Base-by-base conservation (phyloP, 30 jellyfish, hydroid and myxozoan genomes). In the Chrysaora quinquecirrha region DNA sequence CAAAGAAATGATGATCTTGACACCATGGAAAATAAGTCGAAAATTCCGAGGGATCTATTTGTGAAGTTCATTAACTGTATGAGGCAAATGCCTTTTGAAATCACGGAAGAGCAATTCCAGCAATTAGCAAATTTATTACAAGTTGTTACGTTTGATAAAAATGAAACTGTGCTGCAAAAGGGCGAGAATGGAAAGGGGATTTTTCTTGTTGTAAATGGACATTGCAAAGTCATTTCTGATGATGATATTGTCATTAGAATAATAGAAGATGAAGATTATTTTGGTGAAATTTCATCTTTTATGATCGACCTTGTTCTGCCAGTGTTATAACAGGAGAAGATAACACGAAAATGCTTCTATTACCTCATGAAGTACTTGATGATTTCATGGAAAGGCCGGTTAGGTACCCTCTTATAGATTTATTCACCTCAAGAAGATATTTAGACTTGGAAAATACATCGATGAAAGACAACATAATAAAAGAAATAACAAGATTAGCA, bases 201-300 rank as follows among this genome's bases (percentile, higher is more conserved):
- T 34, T 80, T 81, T 68, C 75, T 88, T 21, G 90, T 80, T 4
- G 90, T 81, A n/a, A 58, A 47, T 23, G 97, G 93, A 14, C 33
- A 21, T 46, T 80, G 89, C 62, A 69, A 30, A 20, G 97, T 88
- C 30, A 22, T 43, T 2, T 70, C 75, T 64, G 87, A 46, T 38
- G 64, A 34, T 43, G 74, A 24, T 29, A 73, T 69, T 1, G 86
- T 34, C 7, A 6, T 79, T 20, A 65, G 90, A 20, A 12, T 14
- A 1, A 38, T 87, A n/a, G 76, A 79, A 25, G 83, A 75, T 24
- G 88, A 66, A 61, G 88, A 78, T 32, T 76, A 76, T 23, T 87
- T 87, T 79, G 96, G 96, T 27, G 96, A 87, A 71, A 49, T 87
- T 18, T 87, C 96, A 12, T 32, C 88, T 1, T 87, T 47, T 87